Conservation (phyloP, 2,888 invertebrate species). For the Dioctria rufipes region DNA sequence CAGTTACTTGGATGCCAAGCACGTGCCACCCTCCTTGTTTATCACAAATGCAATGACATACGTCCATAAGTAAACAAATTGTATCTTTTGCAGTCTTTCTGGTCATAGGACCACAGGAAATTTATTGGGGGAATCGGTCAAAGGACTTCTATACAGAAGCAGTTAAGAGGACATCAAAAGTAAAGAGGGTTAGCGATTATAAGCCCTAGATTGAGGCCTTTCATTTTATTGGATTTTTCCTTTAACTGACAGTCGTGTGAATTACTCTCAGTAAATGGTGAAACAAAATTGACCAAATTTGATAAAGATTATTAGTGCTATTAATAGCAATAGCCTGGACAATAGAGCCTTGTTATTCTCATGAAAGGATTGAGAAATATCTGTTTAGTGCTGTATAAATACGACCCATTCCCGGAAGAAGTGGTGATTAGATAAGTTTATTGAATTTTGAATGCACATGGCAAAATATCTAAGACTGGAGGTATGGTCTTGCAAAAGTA, state of each 20-base stretch:
- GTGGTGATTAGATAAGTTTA: no score
- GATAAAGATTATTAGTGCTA: constrained; percentile 1
- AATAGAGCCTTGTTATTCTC: background rate
- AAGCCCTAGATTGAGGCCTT: constrained; percentile 16
- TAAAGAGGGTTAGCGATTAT: constrained; percentile 12
- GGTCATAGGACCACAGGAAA: background rate
- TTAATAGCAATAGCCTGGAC: no score
- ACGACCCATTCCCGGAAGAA: no score
- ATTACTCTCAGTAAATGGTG: constrained; percentile 10
- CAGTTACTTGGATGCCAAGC: constrained; percentile 9
- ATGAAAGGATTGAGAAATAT: background rate
- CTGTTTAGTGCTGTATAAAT: background rate
- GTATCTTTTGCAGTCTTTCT: constrained; percentile 28
- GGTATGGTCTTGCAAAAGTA: no score
- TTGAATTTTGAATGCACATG: no score
- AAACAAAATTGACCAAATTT: constrained; percentile 22
- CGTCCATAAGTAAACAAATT: constrained; percentile 41
- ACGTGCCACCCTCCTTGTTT: constrained; percentile 39
- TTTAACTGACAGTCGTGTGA: constrained; percentile 44
- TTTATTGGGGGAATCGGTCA: constrained; percentile 4
- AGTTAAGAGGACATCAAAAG: constrained; percentile 29
- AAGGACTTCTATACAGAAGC: background rate
- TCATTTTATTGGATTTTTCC: constrained; percentile 45
- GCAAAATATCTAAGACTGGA: no score
- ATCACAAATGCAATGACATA: constrained; percentile 24